A percentile compares a stretch with the other conserved stretches of the same genome.
Conservation (phyloP, 2,113 vertebrate species). For the Aythya baeri region DNA sequence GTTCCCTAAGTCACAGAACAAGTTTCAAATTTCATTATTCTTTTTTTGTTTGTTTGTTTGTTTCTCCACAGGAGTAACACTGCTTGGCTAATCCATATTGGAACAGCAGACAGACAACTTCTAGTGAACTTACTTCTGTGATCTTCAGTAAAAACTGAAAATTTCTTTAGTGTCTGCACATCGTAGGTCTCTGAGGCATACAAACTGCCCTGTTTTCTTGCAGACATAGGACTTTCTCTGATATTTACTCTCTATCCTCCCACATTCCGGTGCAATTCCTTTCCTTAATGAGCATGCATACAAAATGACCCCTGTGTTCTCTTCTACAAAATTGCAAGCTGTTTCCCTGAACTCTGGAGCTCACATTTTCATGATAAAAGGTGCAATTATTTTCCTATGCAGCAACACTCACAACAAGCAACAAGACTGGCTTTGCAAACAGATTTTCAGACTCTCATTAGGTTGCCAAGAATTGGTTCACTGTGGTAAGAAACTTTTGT, state of each 20-base stretch:
- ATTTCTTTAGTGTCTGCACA: not conserved
- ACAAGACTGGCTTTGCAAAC: not conserved
- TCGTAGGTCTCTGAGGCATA: not conserved
- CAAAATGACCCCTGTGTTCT: constrained; percentile 36
- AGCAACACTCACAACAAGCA: not conserved
- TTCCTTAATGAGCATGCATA: constrained; percentile 35
- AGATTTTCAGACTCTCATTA: not conserved
- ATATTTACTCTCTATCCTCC: constrained; percentile 29
- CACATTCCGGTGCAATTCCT: constrained; percentile 47
- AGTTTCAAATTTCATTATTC: not conserved
- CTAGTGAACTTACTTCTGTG: not conserved
- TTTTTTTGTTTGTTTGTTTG: not conserved
- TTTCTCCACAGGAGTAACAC: not conserved
- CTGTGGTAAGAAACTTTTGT: not conserved
- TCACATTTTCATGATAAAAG: not conserved
- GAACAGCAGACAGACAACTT: not conserved
- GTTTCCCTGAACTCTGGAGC: not conserved
- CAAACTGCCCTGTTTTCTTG: not conserved
- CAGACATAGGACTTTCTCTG: not conserved
- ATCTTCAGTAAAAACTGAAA: not conserved
- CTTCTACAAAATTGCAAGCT: not conserved
- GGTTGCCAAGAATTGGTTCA: not conserved
- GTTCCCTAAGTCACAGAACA: not conserved
- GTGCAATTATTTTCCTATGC: not conserved
- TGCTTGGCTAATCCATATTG: not conserved